These are phyloP conservation scores for Dynastes grantii DNA, from an alignment of 2,888 invertebrate species.

Conservation along the genomic window DNA sequence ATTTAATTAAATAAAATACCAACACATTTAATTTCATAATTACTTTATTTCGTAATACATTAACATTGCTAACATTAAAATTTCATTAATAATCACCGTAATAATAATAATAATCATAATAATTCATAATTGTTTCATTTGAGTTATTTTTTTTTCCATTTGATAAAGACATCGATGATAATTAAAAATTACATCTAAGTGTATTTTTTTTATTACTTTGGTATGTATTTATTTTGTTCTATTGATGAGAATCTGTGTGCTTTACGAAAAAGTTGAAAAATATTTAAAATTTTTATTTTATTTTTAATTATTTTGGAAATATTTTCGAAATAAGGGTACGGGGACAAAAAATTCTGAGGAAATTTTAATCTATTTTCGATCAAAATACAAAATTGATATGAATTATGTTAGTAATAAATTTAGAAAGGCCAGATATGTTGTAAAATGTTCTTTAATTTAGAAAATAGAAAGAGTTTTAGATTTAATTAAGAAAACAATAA, in stretches of 20 bases:
- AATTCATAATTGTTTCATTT: slow-evolving; percentile 43
- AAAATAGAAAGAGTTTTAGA: too few relatives aligned
- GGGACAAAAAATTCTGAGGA: too few relatives aligned
- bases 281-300: not conserved
- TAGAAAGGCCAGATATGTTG: too few relatives aligned
- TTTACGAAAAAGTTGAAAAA: not conserved
- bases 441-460: too few relatives aligned
- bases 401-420: too few relatives aligned
- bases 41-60: slow-evolving; percentile 44
- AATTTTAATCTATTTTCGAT: too few relatives aligned
- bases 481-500: too few relatives aligned
- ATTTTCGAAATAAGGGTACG: not conserved
- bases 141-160: slow-evolving; percentile 14
- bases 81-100: slow-evolving; percentile 28
- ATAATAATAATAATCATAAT: slow-evolving; percentile 34
- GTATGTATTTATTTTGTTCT: not conserved
- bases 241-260: slow-evolving; percentile 24
- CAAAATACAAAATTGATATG: too few relatives aligned
- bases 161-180: slow-evolving; percentile 36
- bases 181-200: slow-evolving; percentile 40
- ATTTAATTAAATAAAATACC: slow-evolving; percentile 16
- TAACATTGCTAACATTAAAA: slow-evolving; percentile 46
- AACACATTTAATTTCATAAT: slow-evolving; percentile 30
- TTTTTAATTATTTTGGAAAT: not conserved
- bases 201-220: slow-evolving; percentile 25